phyloP scores from a whole-genome alignment of 2,888 invertebrate species.

The Halocaridina rubra region DNA sequence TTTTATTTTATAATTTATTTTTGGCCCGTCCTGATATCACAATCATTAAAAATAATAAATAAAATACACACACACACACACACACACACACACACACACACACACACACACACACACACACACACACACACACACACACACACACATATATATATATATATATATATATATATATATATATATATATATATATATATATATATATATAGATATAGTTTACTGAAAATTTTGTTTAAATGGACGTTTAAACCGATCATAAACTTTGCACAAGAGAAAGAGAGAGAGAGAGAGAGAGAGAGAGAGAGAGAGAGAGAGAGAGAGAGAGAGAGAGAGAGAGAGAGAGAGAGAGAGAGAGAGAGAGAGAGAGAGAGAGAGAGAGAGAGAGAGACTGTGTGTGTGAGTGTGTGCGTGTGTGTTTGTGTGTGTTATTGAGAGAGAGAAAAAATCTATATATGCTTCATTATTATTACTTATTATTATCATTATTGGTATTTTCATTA shows the following conservation, averaged over 20 bases:
- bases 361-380: background rate
- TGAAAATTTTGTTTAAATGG: no score
- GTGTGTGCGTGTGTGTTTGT: no score
- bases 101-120: background rate
- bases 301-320: background rate
- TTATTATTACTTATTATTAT: no score
- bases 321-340: background rate
- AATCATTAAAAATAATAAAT: no score
- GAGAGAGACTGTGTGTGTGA: background rate
- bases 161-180: background rate
- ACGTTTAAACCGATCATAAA: no score
- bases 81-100: constrained; percentile 9
- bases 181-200: background rate
- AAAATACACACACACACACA: constrained; percentile 8
- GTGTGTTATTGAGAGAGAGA: no score
- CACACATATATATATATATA: background rate
- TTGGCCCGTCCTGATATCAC: no score
- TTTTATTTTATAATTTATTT: no score
- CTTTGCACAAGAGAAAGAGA: background rate
- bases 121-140: background rate
- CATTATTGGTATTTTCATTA: no score
- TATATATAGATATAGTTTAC: background rate
- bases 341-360: background rate
- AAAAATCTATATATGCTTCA: no score
- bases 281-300: background rate